Base-by-base conservation (phyloP, 2,797 vertebrate genomes). In the Schizopygopsis malacanthus region DNA sequence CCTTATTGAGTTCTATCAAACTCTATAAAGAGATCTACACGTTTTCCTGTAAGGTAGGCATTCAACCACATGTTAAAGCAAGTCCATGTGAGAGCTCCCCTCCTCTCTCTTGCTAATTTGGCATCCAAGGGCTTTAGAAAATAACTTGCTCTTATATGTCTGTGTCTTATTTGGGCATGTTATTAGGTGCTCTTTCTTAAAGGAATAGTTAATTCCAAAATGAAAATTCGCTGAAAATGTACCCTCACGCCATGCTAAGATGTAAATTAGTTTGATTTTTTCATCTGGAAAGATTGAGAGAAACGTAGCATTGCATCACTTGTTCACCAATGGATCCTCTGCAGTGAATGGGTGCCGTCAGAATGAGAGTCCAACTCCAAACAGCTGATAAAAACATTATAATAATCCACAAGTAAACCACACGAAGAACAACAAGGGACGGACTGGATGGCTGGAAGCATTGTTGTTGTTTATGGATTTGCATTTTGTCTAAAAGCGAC, bases 11-110 rank as follows among this genome's bases (percentile, higher is more conserved):
- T 83, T 63, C 20, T 41, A 28, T 63, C 77, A 43, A 37, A 33
- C 6, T 10, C 37, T 71, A 43, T 77, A 71, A 41, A 9, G 18
- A 56, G 12, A 54, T 63, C 61, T 63, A 75, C 9, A 45, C 41
- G 65, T 75, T 25, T 79, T 83, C 65, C 39, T 79, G 25, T 47
- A 83, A 54, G 37, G 61, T 73, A 82, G 84, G 10, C 77, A 47
- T 83, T 83, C 37, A 82, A 61, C 47, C 69, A 83, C 87, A 85
- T 82, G 80, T 77, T 82, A 72, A 67, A 78, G 61, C 79, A 85
- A 54, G 72, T 82, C 33, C 28, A 63, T 73, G 12, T 79, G 83
- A 88, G 45, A n/a, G 6, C 76, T 25, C 13, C 33, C 54, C 43
- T 45, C 43, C 43, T 45, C 41, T 37, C 73, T 20, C 18, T 33